Conservation (phyloP, 2,113 vertebrate species). For the Hippocampus mohnikei region DNA sequence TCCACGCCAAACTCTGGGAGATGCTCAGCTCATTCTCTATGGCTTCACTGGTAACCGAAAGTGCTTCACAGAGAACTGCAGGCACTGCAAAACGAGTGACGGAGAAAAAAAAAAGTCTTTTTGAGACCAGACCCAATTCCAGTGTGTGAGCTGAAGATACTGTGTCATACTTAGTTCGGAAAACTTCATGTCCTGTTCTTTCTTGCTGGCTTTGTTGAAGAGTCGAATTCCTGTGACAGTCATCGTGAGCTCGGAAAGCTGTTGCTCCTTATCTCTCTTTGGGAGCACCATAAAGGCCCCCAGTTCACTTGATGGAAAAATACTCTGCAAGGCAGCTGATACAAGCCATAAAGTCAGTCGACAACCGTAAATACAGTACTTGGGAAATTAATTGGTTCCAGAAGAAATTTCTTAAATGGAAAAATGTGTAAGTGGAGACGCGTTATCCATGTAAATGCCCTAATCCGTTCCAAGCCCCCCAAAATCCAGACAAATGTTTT, state of each 20-base stretch:
- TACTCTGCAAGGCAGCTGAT: constrained; percentile 86
- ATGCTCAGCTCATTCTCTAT: constrained; percentile 66
- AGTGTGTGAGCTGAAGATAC: no score
- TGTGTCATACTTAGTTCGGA: constrained; percentile 36
- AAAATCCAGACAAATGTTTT: no score
- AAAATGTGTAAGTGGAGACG: no score
- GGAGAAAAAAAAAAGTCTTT: neutral
- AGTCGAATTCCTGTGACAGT: constrained; percentile 86
- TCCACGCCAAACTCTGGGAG: constrained; percentile 66
- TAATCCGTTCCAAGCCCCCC: no score
- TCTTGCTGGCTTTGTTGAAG: constrained; percentile 81
- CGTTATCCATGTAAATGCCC: no score
- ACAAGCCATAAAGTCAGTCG: constrained; percentile 1
- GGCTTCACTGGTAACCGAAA: constrained; percentile 58
- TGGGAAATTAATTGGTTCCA: no score
- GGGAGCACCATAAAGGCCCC: constrained; percentile 76
- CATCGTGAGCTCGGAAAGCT: constrained; percentile 79
- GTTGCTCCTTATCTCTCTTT: constrained; percentile 83
- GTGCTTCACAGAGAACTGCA: constrained; percentile 69
- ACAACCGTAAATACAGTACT: no score
- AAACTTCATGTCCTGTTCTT: constrained; percentile 74
- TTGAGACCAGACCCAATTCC: neutral
- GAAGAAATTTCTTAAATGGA: no score
- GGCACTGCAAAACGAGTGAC: constrained; percentile 70
- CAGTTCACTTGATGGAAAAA: constrained; percentile 83